These are phyloP conservation scores for Elaphurus davidianus DNA, from an alignment of 2,113 vertebrate species.

Conservation along the genomic window DNA sequence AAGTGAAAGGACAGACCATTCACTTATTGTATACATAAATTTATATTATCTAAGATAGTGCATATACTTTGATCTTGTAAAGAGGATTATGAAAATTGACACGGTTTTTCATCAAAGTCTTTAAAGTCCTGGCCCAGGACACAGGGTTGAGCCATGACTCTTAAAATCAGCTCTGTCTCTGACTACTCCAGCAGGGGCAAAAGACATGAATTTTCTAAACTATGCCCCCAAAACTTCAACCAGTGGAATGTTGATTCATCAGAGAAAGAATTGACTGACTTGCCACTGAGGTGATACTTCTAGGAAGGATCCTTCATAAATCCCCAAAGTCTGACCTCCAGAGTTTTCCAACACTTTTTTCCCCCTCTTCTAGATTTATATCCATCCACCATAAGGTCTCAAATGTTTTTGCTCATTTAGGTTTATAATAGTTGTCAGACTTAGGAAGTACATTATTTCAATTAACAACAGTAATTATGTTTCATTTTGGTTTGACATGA, in stretches of 20 bases:
- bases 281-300: neutral
- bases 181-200: neutral
- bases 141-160: neutral
- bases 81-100: neutral
- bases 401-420: neutral
- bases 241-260: neutral
- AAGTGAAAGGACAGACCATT: neutral
- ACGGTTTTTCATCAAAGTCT: neutral
- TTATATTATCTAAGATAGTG: neutral
- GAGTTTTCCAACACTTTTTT: neutral
- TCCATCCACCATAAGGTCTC: neutral
- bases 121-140: neutral
- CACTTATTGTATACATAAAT: neutral
- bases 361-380: neutral
- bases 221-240: neutral
- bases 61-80: neutral
- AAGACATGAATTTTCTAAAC: neutral
- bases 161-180: neutral
- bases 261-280: neutral
- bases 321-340: neutral
- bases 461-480: neutral
- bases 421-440: neutral
- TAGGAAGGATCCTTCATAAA: neutral
- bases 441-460: neutral
- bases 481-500: neutral